Base-by-base conservation (phyloP, 1,140 invertebrate species). In the Caenorhabditis tropicalis region DNA sequence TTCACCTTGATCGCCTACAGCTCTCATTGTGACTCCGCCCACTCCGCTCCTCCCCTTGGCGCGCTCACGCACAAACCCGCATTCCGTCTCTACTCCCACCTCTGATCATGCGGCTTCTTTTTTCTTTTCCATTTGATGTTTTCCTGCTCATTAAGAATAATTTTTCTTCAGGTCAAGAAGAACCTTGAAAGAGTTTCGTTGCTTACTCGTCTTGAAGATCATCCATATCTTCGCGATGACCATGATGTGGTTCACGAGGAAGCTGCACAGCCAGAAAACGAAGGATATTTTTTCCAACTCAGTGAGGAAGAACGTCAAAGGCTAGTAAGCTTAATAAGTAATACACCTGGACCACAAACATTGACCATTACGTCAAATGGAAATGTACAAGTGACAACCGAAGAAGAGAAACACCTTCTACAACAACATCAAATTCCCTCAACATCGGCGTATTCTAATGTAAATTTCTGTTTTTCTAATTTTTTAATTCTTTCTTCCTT, bases 61-160 rank as follows among this genome's bases (percentile, higher is more conserved):
- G 65, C 65, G 65, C 65, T 74, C 65, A 46, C 65, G 65, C 65
- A 74, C 65, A 74, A 27, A 74, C 65, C 36, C 65, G 65, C 65
- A 74, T 43, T 74, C 36, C 24, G 65, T 39, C 6, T 7, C 36
- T 9, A 24, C 33, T 12, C 65, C 27, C 36, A 12, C 24, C 65
- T 36, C 7, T 1, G 15, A 15, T 19, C 36, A 21, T 5, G 16
- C 33, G 0, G 6, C 31, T 36, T 33, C 24, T 16, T 27, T 19
- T 19, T n/a, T 65, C 5, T 36, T 15, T 36, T 21, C 2, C 6
- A 7, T 65, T 2, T 19, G 12, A 19, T 27, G 16, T 12, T 36
- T 19, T 58, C 53, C 5, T 58, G 53, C 12, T 24, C 9, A 10
- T 43, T 10, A 43, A 2, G 21, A 43, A 56, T 15, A 2, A 7